These are phyloP conservation scores for Pseudolycoriella hygida DNA, from an alignment of 2,888 invertebrate species.

Conservation along the genomic window DNA sequence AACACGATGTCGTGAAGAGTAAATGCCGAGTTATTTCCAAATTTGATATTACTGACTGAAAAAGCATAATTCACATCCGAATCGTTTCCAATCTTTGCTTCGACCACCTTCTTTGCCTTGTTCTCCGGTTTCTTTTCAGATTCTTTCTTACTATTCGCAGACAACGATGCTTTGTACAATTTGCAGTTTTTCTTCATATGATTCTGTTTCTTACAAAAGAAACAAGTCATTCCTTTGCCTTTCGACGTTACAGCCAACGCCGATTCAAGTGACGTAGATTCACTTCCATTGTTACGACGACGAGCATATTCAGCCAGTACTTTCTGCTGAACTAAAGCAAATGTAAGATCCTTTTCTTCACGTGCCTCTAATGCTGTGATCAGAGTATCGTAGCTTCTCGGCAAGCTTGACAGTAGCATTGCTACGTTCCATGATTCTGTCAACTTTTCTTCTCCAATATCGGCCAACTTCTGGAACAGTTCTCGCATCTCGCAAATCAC, in stretches of 20 bases:
- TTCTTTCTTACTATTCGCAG: too few relatives aligned
- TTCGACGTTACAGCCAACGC: not conserved
- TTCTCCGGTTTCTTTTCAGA: constrained; percentile 7
- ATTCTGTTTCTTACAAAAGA: constrained; percentile 10
- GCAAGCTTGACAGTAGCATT: constrained; percentile 4
- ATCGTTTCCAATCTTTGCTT: not conserved
- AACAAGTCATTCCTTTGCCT: constrained; percentile 6
- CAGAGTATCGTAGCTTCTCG: constrained; percentile 10
- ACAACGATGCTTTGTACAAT: too few relatives aligned
- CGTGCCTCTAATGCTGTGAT: constrained; percentile 10
- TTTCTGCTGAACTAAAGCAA: constrained; percentile 4
- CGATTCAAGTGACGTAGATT: not conserved
- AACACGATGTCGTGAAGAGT: too few relatives aligned
- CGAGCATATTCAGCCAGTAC: constrained; percentile 9
- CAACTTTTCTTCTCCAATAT: constrained; percentile 7
- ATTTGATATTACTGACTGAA: too few relatives aligned
- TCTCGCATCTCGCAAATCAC: constrained; percentile 9
- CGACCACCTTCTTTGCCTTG: not conserved
- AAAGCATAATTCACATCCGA: too few relatives aligned
- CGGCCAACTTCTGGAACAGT: constrained; percentile 7
- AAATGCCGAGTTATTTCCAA: too few relatives aligned
- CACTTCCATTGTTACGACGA: constrained; percentile 2
- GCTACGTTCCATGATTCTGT: constrained; percentile 6
- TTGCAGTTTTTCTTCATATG: constrained; percentile 9
- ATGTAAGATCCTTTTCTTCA: constrained; percentile 8